phyloP scores from a whole-genome alignment of 1,140 invertebrate species.

The Andricus grossulariae region DNA sequence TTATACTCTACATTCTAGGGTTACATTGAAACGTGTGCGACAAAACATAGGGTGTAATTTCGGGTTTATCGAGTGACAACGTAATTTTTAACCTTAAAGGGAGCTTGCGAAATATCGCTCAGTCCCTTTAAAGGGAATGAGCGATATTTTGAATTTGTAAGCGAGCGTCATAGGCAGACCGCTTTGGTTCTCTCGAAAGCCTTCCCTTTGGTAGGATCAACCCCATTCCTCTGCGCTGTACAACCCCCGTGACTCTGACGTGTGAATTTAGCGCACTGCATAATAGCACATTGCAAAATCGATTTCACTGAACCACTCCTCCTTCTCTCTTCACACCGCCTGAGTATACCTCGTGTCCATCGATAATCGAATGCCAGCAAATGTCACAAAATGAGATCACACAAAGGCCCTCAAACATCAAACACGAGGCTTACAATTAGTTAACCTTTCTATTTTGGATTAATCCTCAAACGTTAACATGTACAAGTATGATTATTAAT shows the following conservation, averaged over 20 bases:
- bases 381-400: conserved; percentile 26
- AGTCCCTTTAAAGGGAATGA: conserved; percentile 53
- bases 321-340: not conserved
- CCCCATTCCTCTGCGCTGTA: not conserved
- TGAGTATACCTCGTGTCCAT: conserved; percentile 31
- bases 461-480: conserved; percentile 6
- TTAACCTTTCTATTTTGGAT: conserved; percentile 21
- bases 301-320: conserved; percentile 4
- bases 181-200: not conserved
- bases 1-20: too few species aligned
- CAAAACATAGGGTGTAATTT: too few species aligned
- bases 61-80: too few species aligned
- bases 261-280: conserved; percentile 30
- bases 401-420: conserved; percentile 24
- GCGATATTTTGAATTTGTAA: conserved; percentile 54
- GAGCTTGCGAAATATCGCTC: conserved; percentile 29
- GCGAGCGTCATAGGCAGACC: conserved; percentile 50
- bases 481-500: conserved; percentile 12
- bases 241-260: conserved; percentile 27
- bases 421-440: conserved; percentile 28
- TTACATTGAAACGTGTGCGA: too few species aligned
- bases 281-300: conserved; percentile 31
- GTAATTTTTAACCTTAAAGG: conserved; percentile 46
- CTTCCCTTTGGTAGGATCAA: not conserved
- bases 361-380: conserved; percentile 29